These are phyloP conservation scores for Ctenosaura bakeri DNA, from an alignment of 2,797 vertebrate species.

Conservation along the genomic window DNA sequence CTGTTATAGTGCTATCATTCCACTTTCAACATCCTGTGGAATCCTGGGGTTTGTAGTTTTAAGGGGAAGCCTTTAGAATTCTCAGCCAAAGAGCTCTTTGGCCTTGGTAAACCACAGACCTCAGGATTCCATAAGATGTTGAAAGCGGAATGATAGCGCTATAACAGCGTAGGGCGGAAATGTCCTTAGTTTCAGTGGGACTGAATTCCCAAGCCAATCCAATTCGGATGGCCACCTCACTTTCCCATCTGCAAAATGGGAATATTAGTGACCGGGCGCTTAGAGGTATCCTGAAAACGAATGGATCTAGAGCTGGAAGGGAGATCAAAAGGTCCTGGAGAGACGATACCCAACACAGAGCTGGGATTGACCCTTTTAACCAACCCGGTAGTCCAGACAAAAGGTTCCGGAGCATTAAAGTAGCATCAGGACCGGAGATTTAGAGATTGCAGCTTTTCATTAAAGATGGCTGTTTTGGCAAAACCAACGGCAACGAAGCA, in stretches of 20 bases:
- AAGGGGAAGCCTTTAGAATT: too few relatives aligned
- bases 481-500: conserved; percentile 71
- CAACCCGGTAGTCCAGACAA: conserved; percentile 28
- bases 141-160: too few relatives aligned
- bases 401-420: not conserved
- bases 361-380: conserved; percentile 9
- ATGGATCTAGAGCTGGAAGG: not conserved
- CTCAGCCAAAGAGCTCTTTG: too few relatives aligned
- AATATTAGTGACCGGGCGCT: too few relatives aligned
- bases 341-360: not conserved
- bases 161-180: too few relatives aligned
- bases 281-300: too few relatives aligned
- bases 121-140: too few relatives aligned
- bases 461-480: conserved; percentile 69
- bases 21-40: too few relatives aligned
- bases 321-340: not conserved
- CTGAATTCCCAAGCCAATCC: not conserved
- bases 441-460: conserved; percentile 62
- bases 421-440: conserved; percentile 44
- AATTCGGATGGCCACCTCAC: too few relatives aligned
- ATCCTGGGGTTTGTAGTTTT: too few relatives aligned
- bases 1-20: not conserved
- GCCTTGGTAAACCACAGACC: too few relatives aligned
- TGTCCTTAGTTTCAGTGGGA: not conserved
- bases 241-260: not conserved